These are phyloP conservation scores for Onychomys torridus DNA, from an alignment of 2,797 vertebrate species.

Conservation along the genomic window DNA sequence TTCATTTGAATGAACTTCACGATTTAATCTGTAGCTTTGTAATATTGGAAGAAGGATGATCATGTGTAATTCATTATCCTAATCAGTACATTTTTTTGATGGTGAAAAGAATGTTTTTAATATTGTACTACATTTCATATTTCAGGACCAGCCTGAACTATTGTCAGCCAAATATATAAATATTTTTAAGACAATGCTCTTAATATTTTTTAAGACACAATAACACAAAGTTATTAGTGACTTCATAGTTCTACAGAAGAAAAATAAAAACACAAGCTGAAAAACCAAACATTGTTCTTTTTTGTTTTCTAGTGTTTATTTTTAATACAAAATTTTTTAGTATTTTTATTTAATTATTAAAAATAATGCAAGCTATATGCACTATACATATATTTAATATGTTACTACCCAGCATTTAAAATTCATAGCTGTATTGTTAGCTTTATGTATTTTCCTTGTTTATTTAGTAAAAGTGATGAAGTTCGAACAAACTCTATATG, in stretches of 20 bases:
- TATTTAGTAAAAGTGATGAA: conserved; percentile 1
- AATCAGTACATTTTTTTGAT: conserved; percentile 18
- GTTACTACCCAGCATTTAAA: conserved; percentile 24
- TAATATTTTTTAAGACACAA: too few species aligned
- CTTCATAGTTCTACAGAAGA: background rate
- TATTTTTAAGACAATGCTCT: background rate
- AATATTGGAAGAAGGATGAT: background rate
- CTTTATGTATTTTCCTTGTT: conserved; percentile 22
- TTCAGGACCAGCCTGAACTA: background rate
- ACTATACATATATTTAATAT: background rate
- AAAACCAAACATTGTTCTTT: background rate
- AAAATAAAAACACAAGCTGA: background rate
- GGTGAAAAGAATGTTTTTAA: background rate
- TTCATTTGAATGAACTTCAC: conserved; percentile 23
- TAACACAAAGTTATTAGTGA: background rate
- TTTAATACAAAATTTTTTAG: conserved; percentile 45
- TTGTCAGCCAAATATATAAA: background rate
- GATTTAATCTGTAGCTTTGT: background rate
- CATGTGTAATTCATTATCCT: conserved; percentile 19
- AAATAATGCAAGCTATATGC: conserved; percentile 48
- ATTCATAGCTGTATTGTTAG: conserved; percentile 46
- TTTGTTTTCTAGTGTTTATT: background rate
- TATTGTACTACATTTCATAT: background rate
- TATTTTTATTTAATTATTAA: conserved; percentile 66
- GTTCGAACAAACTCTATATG: conserved; percentile 26